Base-by-base conservation (phyloP, 2,888 invertebrate genomes). In the Cephus nigrinus region DNA sequence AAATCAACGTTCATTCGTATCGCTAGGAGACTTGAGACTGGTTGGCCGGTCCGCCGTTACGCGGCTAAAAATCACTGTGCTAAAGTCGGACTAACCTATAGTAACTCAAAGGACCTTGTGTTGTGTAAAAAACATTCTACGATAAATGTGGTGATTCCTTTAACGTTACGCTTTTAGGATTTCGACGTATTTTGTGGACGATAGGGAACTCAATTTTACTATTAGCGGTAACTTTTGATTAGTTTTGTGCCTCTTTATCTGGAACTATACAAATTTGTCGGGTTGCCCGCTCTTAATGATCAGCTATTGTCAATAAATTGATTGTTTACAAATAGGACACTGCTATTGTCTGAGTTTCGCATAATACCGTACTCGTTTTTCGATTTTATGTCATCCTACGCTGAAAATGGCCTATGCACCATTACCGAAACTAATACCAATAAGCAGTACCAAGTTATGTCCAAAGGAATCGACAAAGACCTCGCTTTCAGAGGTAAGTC, bases 401-500 rank as follows among this genome's bases (percentile, higher is more conserved):
- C 31, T n/a, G 69, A 80, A 69, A 73, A 85, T 85, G 84, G 83
- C 85, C 75, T 78, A 82, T 76, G 81, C 84, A 33, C 78, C 82
- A 23, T 69, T 83, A 33, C 81, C 83, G 32, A 84, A 85, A 76
- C 76, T 84, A 36, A 78, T 84, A 55, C 79, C 87, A 33, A 76
- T 82, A 74, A 81, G 82, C 68, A 75, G 79, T 68, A 77, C 84
- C 1, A 83, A 79, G 75, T 82, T 87, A 74, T 81, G 76, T 33
- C 78, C 85, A 12, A 83, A 82, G 4, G 79, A 83, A 74, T 69
- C 81, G 55, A 71, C 83, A 32, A 82, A 83, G 32, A 78, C 80
- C 5, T 79, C 84, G 23, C 79, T 88, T 15, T 80, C 84, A 23
- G 85, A 88, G 36, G 88, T 87, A 75, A 84, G 84, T 84, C 34